Conservation (phyloP, 2,113 vertebrate species). For the Prunella himalayana region DNA sequence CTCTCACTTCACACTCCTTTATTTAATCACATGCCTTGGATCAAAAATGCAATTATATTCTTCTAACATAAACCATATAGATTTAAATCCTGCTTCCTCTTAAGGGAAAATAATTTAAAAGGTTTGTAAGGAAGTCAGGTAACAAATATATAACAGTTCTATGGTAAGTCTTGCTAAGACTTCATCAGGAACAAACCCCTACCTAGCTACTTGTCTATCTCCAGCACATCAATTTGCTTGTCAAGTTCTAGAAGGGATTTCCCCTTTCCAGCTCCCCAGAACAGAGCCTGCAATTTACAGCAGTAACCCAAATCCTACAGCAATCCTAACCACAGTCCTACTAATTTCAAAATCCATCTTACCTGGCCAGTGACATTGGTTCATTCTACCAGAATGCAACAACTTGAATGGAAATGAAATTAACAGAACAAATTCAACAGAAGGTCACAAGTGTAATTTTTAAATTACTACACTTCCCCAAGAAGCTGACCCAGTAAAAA, state of each 20-base stretch:
- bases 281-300: background rate
- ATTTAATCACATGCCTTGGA: background rate
- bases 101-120: background rate
- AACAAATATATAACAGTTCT: background rate
- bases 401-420: background rate
- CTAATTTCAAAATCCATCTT: background rate
- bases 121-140: background rate
- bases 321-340: background rate
- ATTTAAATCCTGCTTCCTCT: background rate
- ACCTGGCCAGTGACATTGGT: background rate
- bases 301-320: background rate
- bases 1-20: background rate
- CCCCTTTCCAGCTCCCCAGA: background rate
- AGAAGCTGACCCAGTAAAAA: background rate
- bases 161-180: background rate
- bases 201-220: accelerated
- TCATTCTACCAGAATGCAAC: background rate
- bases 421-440: background rate
- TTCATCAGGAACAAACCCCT: background rate
- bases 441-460: background rate
- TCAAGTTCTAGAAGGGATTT: background rate
- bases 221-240: background rate
- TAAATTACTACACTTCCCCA: background rate
- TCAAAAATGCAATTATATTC: background rate
- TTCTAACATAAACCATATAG: background rate